Conservation (phyloP, 2,888 invertebrate genomes). For the Tortricodes alternella region DNA sequence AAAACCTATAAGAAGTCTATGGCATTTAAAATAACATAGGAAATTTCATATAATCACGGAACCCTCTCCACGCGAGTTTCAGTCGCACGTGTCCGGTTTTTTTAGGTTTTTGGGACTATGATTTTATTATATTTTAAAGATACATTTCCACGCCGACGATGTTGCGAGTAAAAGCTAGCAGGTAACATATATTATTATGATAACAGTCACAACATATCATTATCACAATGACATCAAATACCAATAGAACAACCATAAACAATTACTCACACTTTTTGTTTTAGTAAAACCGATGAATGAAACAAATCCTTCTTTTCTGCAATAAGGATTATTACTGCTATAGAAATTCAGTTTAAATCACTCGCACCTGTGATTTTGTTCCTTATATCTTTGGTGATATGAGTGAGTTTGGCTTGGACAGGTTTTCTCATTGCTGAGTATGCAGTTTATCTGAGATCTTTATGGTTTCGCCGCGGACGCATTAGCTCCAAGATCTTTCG, state of each 20-base stretch:
- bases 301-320: conserved; percentile 7
- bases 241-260: conserved; percentile 16
- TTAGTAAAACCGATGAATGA: conserved; percentile 18
- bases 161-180: too few relatives aligned
- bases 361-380: neutral
- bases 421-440: conserved; percentile 16
- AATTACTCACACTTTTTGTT: conserved; percentile 24
- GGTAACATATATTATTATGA: too few relatives aligned
- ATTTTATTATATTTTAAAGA: too few relatives aligned
- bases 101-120: too few relatives aligned
- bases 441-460: conserved; percentile 28
- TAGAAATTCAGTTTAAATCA: conserved; percentile 13
- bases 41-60: too few relatives aligned
- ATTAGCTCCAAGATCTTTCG: neutral
- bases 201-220: neutral
- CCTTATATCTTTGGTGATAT: neutral
- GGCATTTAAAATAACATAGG: too few relatives aligned
- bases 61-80: too few relatives aligned
- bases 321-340: conserved; percentile 5
- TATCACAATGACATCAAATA: neutral
- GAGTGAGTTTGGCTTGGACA: neutral
- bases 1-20: too few relatives aligned
- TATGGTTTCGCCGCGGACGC: conserved; percentile 9
- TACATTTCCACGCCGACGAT: too few relatives aligned
- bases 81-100: too few relatives aligned